These are phyloP conservation scores for Apeltes quadracus DNA, from an alignment of 2,113 vertebrate genomes.

Conservation along the genomic window DNA sequence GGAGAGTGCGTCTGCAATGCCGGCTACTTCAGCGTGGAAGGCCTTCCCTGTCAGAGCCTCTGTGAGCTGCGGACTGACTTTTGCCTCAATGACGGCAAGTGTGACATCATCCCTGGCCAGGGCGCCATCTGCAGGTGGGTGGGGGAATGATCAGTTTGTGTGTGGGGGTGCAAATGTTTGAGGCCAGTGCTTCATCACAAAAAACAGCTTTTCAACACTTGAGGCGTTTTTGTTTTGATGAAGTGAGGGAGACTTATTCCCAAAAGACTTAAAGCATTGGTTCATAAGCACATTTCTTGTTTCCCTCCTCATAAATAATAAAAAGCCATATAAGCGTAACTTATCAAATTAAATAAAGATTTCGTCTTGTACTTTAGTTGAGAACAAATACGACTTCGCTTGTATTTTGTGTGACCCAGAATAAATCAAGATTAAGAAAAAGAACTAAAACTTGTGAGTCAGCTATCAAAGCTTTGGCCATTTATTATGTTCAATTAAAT, in stretches of 20 bases:
- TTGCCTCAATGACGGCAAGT: slow-evolving; percentile 96
- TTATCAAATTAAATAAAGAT: slow-evolving; percentile 10
- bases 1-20: slow-evolving; percentile 92
- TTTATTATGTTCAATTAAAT: neutral
- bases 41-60: slow-evolving; percentile 92
- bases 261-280: neutral
- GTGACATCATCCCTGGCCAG: slow-evolving; percentile 93
- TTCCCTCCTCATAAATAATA: neutral
- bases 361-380: slow-evolving; percentile 13
- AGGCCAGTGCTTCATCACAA: slow-evolving; percentile 3
- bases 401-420: neutral
- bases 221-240: neutral
- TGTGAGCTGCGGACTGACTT: slow-evolving; percentile 92
- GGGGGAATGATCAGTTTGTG: slow-evolving; percentile 27
- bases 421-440: neutral
- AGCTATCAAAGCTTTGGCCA: slow-evolving; percentile 8
- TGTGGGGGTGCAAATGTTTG: slow-evolving; percentile 12
- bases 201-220: slow-evolving; percentile 23
- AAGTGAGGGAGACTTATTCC: neutral
- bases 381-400: slow-evolving; percentile 16
- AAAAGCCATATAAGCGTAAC: slow-evolving; percentile 5
- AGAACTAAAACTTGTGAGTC: neutral
- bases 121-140: slow-evolving; percentile 96
- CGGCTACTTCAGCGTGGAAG: slow-evolving; percentile 92
- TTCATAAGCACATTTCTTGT: neutral